Percentiles rank a stretch among this genome's conserved stretches.
phyloP scores from a whole-genome alignment of 2,797 vertebrate genomes.

The Characodon lateralis region DNA sequence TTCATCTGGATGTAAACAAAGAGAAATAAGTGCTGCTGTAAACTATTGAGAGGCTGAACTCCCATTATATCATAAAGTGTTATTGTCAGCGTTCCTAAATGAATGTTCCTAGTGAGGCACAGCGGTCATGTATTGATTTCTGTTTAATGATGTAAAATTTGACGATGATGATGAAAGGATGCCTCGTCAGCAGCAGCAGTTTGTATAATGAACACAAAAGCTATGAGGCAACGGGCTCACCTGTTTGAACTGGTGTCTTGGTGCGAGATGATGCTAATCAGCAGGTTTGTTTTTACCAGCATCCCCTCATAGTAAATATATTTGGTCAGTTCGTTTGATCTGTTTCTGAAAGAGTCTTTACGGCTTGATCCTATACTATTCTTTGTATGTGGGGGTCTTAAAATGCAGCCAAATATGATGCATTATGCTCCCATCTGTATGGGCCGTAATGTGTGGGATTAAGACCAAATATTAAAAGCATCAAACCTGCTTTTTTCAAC shows the following conservation, averaged over 20 bases:
- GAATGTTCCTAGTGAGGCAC: no score
- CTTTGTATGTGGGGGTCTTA: background rate
- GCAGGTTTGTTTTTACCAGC: background rate
- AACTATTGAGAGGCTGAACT: no score
- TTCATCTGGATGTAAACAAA: no score
- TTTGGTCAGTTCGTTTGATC: no score
- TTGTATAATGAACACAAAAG: background rate
- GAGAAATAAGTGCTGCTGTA: no score
- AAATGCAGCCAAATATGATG: constrained; percentile 26
- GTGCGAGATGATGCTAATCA: background rate
- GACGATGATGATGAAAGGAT: background rate
- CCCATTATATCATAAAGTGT: no score
- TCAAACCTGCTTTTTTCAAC: constrained; percentile 32
- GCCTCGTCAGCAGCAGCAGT: background rate
- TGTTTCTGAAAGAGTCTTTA: background rate
- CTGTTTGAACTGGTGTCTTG: background rate
- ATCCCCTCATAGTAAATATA: background rate
- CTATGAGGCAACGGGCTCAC: background rate
- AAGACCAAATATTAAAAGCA: constrained; percentile 61
- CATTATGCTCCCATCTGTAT: constrained; percentile 21
- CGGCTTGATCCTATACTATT: background rate
- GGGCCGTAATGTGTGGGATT: constrained; percentile 50
- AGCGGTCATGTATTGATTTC: background rate
- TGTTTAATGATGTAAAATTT: background rate
- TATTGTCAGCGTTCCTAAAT: no score